Base-by-base conservation (phyloP, 2,797 vertebrate species). In the Thunnus albacares region DNA sequence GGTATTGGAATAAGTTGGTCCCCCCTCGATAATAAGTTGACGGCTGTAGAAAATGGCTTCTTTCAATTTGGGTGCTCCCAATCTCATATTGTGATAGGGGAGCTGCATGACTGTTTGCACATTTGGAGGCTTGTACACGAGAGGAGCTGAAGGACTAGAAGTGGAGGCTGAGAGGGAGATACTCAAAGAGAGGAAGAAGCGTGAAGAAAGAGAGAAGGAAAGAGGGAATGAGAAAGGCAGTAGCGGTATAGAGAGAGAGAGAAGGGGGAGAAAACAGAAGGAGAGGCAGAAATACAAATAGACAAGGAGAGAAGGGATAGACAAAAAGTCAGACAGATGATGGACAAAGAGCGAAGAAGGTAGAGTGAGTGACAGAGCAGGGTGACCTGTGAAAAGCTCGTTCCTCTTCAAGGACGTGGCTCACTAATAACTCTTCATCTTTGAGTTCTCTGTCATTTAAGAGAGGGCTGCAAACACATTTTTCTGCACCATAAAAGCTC, bases 31-130 rank as follows among this genome's bases (percentile, higher is more conserved):
- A 94, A 94, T 92, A 94, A 94, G 93, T 94, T 95, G 93, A 95
- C 94, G 94, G 95, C 94, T 94, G 94, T 92, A 95, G 94, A 96
- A 95, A 96, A 96, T 95, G 94, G 94, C 92, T 92, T 93, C 93
- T 94, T 94, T 96, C 94, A 89, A 93, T 95, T 94, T 93, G 91
- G 91, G 80, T 74, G 87, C 91, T 86, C 89, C 82, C 92, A 95
- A 94, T 94, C 92, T 95, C 93, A 95, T 87, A 87, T 85, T 91
- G 91, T 68, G 89, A 93, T 88, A 83, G 89, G 81, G 69, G 80
- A 93, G 89, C 91, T 22, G 89, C 86, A 82, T 87, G 89, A 83
- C 85, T 91, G 88, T 84, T 88, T 79, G 90, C 74, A 81, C 86
- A 82, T 87, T 87, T 87, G 89, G 85, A 89, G 87, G 84, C 84